Evolutionary conservation across 2,113 vertebrate genomes (phyloP).

Genomic region (Sceloporus tristichus): DNA sequence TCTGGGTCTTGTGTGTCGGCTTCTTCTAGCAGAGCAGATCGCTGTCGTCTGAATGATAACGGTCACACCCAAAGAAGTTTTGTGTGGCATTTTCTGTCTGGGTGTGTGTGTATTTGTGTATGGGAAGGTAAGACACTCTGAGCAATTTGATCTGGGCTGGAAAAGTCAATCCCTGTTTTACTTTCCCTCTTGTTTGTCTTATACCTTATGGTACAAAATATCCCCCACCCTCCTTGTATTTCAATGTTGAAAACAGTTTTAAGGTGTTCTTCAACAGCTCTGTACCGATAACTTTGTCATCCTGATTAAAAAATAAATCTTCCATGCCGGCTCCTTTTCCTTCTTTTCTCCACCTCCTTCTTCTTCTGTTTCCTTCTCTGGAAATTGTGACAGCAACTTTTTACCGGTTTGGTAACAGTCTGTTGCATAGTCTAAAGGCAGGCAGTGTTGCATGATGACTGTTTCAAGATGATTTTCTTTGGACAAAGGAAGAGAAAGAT

Average conservation of each 20-base stretch:
- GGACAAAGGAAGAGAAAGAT: too few species aligned
- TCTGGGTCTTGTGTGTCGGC: constrained; percentile 38
- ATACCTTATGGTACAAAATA: neutral
- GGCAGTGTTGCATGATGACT: too few species aligned
- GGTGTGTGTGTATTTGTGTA: constrained; percentile 55
- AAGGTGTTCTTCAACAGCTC: constrained; percentile 43
- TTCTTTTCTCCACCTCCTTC: too few species aligned
- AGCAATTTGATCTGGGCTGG: constrained; percentile 57
- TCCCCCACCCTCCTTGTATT: constrained; percentile 49
- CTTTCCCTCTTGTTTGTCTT: constrained; percentile 30
- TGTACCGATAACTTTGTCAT: too few species aligned
- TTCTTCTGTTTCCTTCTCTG: too few species aligned
- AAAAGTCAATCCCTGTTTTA: too few species aligned
- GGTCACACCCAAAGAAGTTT: constrained; percentile 61
- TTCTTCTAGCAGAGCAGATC: constrained; percentile 55
- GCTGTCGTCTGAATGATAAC: constrained; percentile 67
- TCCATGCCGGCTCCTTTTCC: too few species aligned
- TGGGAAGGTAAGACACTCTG: constrained; percentile 57
- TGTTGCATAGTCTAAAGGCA: too few species aligned
- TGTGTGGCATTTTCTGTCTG: constrained; percentile 57
- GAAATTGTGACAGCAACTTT: too few species aligned
- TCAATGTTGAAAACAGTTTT: constrained; percentile 54
- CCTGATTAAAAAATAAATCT: too few species aligned
- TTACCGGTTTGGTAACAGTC: too few species aligned
- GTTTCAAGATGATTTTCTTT: too few species aligned